phyloP scores from a whole-genome alignment of 2,113 vertebrate genomes.

The Neofelis nebulosa region DNA sequence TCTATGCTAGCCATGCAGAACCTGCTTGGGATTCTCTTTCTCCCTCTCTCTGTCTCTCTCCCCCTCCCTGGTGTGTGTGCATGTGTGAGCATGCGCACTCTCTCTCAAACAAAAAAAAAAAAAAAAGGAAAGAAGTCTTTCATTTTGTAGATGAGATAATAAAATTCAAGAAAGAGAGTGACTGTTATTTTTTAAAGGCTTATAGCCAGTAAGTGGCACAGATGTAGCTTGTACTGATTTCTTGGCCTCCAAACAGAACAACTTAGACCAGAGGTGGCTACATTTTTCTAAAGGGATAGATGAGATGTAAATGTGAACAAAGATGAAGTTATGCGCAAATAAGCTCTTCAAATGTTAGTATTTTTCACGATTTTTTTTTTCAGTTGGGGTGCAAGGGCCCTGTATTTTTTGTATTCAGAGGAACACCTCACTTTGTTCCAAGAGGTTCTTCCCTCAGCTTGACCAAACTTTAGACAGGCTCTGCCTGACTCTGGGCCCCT shows the following conservation, averaged over 20 bases:
- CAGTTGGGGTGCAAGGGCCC: neutral
- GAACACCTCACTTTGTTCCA: neutral
- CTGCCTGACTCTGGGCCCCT: rapidly evolving
- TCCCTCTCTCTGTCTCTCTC: no score
- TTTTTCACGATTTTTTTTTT: neutral
- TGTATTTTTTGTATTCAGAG: neutral
- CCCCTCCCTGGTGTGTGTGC: no score
- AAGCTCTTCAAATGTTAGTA: neutral
- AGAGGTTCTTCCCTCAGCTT: neutral
- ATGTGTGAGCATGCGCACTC: no score
- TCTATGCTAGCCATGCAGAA: no score
- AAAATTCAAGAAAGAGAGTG: neutral
- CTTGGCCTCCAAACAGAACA: neutral
- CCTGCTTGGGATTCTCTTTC: no score
- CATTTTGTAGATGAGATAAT: neutral
- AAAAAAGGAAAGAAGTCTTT: neutral
- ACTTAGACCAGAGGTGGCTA: neutral
- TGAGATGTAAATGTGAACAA: neutral
- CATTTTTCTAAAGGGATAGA: neutral
- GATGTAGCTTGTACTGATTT: neutral
- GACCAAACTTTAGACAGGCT: neutral
- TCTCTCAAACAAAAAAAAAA: no score
- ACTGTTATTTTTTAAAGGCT: neutral
- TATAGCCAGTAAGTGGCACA: neutral
- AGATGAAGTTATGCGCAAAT: neutral